Conservation (phyloP, 2,797 vertebrate genomes). For the Enteromius trimaculatus region DNA sequence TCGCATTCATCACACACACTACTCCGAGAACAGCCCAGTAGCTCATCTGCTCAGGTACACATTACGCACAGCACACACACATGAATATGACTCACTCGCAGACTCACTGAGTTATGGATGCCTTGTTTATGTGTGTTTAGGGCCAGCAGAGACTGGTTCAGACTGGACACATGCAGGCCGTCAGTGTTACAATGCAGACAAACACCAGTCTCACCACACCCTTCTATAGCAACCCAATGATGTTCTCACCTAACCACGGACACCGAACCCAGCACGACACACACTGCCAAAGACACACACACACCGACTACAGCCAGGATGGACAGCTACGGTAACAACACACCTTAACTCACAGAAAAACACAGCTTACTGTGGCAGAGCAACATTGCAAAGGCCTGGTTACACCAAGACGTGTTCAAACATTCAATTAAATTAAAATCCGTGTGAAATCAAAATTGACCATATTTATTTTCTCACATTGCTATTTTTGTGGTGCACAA, state of each 20-base stretch:
- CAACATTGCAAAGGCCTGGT: not conserved
- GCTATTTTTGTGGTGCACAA: too few species aligned
- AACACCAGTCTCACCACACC: conserved; percentile 79
- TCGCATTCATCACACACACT: conserved; percentile 70
- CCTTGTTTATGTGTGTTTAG: conserved; percentile 39
- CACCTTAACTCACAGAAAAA: conserved; percentile 13
- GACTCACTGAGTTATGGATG: not conserved
- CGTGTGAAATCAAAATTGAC: too few species aligned
- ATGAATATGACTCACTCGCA: not conserved
- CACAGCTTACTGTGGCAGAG: not conserved
- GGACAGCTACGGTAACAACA: conserved; percentile 80
- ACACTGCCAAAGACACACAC: conserved; percentile 75
- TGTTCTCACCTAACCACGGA: conserved; percentile 79
- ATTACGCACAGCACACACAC: not conserved
- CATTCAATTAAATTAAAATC: too few species aligned
- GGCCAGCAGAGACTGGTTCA: conserved; percentile 68
- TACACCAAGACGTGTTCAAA: not conserved
- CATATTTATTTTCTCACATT: too few species aligned
- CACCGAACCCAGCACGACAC: conserved; percentile 70
- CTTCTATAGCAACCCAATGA: conserved; percentile 83
- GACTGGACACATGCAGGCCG: conserved; percentile 71
- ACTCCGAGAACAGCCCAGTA: conserved; percentile 73
- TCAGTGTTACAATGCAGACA: conserved; percentile 74
- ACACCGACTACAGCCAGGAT: conserved; percentile 76
- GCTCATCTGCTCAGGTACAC: conserved; percentile 80